Base-by-base conservation (phyloP, 1,140 invertebrate species). In the Calycopis cecrops region DNA sequence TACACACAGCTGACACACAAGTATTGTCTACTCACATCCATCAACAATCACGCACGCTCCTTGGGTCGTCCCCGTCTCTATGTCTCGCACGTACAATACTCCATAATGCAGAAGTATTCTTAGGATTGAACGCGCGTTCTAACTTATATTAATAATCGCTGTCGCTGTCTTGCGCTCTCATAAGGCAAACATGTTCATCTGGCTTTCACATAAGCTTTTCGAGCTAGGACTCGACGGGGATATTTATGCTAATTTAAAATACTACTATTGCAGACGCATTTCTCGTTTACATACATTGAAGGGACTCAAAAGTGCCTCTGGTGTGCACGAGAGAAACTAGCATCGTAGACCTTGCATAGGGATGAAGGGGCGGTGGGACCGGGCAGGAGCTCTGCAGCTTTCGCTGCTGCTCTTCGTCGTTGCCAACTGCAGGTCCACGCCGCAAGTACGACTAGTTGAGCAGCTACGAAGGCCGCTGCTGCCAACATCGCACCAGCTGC, bases 401-500 rank as follows among this genome's bases (percentile, higher is more conserved):
- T 91, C 67, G 89, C 88, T 48, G 90, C 89, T 57, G 91, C 90
- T 52, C 93, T 91, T 64, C 93, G 91, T 59, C 94, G 91, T 71
- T 95, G 94, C 92, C 94, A 96, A 76, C 93, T 92, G 75, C 94
- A 94, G 52, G 94, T 93, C 94, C 94, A 96, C 37, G 92, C 93
- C 11, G 94, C 92, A 52, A 96, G 92, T 40, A 96, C 91, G 55
- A 93, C 92, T 71, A 96, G 90, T 85, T 96, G 95, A 1, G 93
- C 94, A 9, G 94, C 90, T 57, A 96, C 86, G 88, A 97, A 96
- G 35, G 95, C 90, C 1, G 93, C 92, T n/a, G 92, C 93, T 10
- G 94, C 94, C 37, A 95, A 91, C 71, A 95, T 92, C 1, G 95
- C 89, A 52, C 95, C 95, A 38, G 91, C 90, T 53, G 92, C 89